phyloP scores from a whole-genome alignment of 2,888 invertebrate genomes.

The Cremastobaeus sp. region DNA sequence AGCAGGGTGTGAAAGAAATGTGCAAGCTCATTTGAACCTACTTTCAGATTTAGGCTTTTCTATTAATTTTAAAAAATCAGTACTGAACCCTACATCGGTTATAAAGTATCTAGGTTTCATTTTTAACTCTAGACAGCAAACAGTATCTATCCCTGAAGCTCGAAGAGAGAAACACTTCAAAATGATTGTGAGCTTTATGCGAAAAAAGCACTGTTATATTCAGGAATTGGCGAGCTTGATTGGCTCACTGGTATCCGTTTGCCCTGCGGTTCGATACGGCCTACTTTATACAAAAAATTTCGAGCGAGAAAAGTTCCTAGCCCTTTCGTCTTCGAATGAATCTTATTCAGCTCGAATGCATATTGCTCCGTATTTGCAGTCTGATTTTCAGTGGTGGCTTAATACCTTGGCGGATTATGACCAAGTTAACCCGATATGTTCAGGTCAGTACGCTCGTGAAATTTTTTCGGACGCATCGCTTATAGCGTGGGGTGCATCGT shows the following conservation, averaged over 20 bases:
- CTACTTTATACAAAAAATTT: not conserved
- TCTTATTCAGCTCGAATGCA: not conserved
- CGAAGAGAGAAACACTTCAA: not conserved
- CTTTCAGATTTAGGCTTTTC: slow-evolving; percentile 15
- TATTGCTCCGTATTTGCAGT: not conserved
- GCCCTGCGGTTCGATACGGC: not conserved
- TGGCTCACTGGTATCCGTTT: not conserved
- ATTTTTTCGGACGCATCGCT: too few species aligned
- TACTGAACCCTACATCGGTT: not conserved
- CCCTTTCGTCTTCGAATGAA: not conserved
- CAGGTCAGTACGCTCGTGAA: too few species aligned
- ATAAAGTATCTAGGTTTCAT: slow-evolving; percentile 22
- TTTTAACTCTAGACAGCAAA: slow-evolving; percentile 27
- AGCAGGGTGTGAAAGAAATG: not conserved
- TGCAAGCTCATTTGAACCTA: slow-evolving; percentile 6
- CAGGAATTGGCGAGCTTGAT: not conserved
- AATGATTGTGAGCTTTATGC: not conserved
- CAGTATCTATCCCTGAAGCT: slow-evolving; percentile 1
- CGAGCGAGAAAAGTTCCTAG: slow-evolving; percentile 1
- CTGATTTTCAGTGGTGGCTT: slow-evolving; percentile 5
- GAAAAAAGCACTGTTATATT: not conserved
- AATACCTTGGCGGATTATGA: not conserved
- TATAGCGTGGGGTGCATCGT: too few species aligned
- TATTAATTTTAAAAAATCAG: slow-evolving; percentile 23
- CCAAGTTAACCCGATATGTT: too few species aligned